Conservation (phyloP, 2,797 vertebrate genomes). For the Brachyalestes nurse region DNA sequence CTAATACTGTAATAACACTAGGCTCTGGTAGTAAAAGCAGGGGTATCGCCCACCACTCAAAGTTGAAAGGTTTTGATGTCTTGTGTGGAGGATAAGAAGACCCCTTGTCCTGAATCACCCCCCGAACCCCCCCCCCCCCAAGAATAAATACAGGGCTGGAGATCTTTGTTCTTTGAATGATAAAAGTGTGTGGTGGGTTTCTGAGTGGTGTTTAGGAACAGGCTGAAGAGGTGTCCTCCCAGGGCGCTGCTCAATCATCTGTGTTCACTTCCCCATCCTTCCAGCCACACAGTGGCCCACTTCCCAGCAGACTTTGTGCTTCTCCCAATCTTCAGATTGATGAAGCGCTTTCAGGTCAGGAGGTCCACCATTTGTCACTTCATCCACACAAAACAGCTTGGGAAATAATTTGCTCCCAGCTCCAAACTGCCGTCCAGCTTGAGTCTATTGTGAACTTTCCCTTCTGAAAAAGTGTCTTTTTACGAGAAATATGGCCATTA, state of each 20-base stretch:
- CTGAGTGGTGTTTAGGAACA: conserved; percentile 61
- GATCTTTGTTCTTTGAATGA: conserved; percentile 29
- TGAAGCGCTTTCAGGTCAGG: conserved; percentile 58
- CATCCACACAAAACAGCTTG: conserved; percentile 22
- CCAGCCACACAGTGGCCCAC: conserved; percentile 49
- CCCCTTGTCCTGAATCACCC: background rate
- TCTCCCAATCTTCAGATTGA: conserved; percentile 49
- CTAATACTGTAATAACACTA: too few relatives aligned
- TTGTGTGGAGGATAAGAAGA: background rate
- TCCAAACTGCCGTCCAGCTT: conserved; percentile 20
- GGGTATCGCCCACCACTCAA: too few relatives aligned
- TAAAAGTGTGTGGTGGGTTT: conserved; percentile 63
- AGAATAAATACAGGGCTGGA: conserved; percentile 16
- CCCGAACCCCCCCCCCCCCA: background rate
- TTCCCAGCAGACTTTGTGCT: conserved; percentile 55
- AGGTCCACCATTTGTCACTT: conserved; percentile 55
- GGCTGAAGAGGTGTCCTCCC: conserved; percentile 54
- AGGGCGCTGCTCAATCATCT: conserved; percentile 59
- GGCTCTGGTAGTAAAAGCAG: too few relatives aligned
- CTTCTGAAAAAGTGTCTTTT: background rate
- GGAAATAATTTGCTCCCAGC: background rate
- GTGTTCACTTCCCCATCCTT: conserved; percentile 53
- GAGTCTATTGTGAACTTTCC: background rate
- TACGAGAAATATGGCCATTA: background rate
- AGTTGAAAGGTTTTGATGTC: too few relatives aligned